Base-by-base conservation (phyloP, 1,140 invertebrate genomes). In the Polypedilum vanderplanki region DNA sequence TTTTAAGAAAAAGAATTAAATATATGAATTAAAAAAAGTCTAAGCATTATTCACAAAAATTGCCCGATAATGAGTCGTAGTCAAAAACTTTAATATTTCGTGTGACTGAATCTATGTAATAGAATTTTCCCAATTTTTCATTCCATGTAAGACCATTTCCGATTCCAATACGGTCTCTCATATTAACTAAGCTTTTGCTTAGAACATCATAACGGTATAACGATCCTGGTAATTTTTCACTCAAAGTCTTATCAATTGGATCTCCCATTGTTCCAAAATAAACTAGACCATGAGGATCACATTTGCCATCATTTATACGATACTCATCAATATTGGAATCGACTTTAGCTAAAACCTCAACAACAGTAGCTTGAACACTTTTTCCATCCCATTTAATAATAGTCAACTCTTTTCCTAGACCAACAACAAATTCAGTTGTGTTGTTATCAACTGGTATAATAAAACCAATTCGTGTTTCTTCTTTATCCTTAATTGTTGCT, bases 271-370 rank as follows among this genome's bases (percentile, higher is more conserved):
- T 93, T 73, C 91, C 91, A 88, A 79, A 77, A 80, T 80, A 80
- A 75, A 96, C 82, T 57, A 93, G 84, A 57, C 94, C 94, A 12
- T 80, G 81, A 0, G 88, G 86, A 81, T 97, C 94, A 76, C 90
- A 91, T 84, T 97, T 97, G 15, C 89, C 95, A 82, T 96, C 94
- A 79, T 97, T 97, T 77, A 93, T 88, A 78, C 93, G 85, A 78
- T 90, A 94, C 0, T 84, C 82, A 0, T 82, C 80, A 73, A 83
- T 81, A 46, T 87, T 83, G 0, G 80, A 77, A 57, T 93, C 90
- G 0, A 94, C 87, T 67, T 87, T 86, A 1, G 85, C 83, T 20
- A 86, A 81, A 9, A 84, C 83, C 41, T 86, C 77, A 9, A 85
- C 77, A 7, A 86, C 84, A 22, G 82, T 83, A 2, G 86, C 83